Evolutionary conservation across 2,888 invertebrate species (phyloP), one percentile per base, ranked within the genome.

Genomic region (Mimas tiliae): DNA sequence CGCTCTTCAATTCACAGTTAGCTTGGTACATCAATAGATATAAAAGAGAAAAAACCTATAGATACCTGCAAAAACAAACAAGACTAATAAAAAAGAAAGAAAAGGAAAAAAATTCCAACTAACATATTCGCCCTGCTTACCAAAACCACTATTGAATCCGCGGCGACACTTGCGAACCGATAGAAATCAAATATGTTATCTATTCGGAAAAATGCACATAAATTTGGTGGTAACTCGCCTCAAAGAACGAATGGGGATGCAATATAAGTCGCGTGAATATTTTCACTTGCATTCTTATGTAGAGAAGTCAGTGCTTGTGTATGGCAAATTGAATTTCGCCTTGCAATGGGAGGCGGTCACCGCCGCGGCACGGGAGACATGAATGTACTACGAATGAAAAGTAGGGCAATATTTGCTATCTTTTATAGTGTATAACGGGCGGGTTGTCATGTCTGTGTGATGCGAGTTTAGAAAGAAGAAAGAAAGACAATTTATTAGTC

Each of bases 251-350:
- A 62, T 34, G 34, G 63, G 50, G 65, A 52, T 58, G 68, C 68
- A 69, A 69, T 69, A 66, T 48, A 68, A 50, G 52, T 66, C 65
- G 63, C 12, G 53, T 27, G 68, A 67, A 67, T 65, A 69, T 66
- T 55, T 63, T 63, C 67, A 62, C 70, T 67, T 65, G 64, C 64
- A 71, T 73, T 75, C 70, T 72, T 74, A 70, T 71, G 71, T 53
- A 63, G 58, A 70, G 70, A 70, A 70, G 71, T 72, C 69, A 50
- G n/a, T 48, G 66, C 34, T 63, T 66, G 66, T 63, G 66, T 71
- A 72, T 65, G 67, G 72, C 72, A 80, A 82, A 81, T 80, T 80
- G 78, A 78, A 82, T 78, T 79, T 71, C 68, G 62, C 62, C 62
- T 48, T 70, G 67, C 68, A 64, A 69, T 47, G 67, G 68, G 74